Evolutionary conservation across 1,140 invertebrate genomes (phyloP).

Genomic region (Formica exsecta): DNA sequence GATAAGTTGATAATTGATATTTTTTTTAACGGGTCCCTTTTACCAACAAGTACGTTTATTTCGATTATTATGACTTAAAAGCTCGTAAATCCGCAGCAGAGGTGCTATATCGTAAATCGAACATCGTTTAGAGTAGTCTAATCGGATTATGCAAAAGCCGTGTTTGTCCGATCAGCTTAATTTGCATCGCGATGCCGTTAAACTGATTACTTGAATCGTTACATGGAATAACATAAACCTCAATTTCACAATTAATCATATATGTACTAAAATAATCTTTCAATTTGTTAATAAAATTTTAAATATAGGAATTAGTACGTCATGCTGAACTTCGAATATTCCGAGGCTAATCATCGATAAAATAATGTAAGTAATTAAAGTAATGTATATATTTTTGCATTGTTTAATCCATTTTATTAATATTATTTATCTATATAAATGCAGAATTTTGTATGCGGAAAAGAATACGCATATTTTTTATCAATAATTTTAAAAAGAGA

Average conservation of each 20-base stretch:
- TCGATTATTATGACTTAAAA: constrained; percentile 9
- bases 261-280: neutral
- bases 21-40: neutral
- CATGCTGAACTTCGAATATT: neutral
- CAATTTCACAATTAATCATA: neutral
- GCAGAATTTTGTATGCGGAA: neutral
- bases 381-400: neutral
- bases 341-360: neutral
- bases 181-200: constrained; percentile 71
- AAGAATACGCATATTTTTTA: neutral
- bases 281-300: neutral
- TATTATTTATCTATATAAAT: too few species aligned
- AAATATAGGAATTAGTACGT: neutral
- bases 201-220: constrained; percentile 70
- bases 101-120: neutral
- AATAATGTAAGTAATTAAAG: neutral
- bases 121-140: constrained; percentile 71
- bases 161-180: constrained; percentile 64
- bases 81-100: neutral
- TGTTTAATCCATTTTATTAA: neutral
- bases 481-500: neutral
- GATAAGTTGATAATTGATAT: neutral
- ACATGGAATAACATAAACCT: neutral
- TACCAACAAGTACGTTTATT: neutral
- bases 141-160: constrained; percentile 72